phyloP scores from a whole-genome alignment of 2,888 invertebrate species.

The Thelaira solivaga region DNA sequence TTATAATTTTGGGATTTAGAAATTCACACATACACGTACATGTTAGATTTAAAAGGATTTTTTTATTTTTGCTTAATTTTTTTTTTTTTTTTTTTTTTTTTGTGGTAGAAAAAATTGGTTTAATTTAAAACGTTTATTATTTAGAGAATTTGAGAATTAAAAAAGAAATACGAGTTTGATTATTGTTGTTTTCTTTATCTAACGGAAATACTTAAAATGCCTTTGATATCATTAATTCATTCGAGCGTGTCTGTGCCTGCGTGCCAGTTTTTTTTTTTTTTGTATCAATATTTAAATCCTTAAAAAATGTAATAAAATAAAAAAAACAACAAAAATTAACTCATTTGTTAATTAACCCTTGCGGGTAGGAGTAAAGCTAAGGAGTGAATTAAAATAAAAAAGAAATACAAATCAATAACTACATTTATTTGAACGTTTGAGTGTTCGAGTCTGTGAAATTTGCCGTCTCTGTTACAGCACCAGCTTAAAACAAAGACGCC shows the following conservation, averaged over 20 bases:
- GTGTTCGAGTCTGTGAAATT: slow-evolving; percentile 38
- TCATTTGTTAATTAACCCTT: slow-evolving; percentile 59
- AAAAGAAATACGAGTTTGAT: slow-evolving; percentile 34
- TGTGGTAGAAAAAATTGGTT: slow-evolving; percentile 9
- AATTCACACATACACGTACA: slow-evolving; percentile 38
- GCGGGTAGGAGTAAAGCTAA: not conserved
- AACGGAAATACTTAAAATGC: slow-evolving; percentile 57
- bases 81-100: too few relatives aligned
- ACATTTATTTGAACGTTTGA: slow-evolving; percentile 42
- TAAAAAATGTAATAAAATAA: slow-evolving; percentile 26
- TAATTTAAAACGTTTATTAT: slow-evolving; percentile 30
- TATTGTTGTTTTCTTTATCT: slow-evolving; percentile 28
- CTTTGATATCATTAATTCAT: slow-evolving; percentile 30
- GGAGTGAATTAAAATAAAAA: not conserved
- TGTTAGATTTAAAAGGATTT: slow-evolving; percentile 27
- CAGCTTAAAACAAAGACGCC: slow-evolving; percentile 57
- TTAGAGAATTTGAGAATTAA: slow-evolving; percentile 32
- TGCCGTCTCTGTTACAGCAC: slow-evolving; percentile 45
- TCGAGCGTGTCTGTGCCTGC: not conserved
- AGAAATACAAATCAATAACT: slow-evolving; percentile 52
- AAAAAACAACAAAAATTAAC: too few relatives aligned
- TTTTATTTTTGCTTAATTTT: too few relatives aligned
- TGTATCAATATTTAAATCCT: slow-evolving; percentile 35
- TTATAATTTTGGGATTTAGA: slow-evolving; percentile 29
- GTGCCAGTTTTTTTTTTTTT: not conserved